Evolutionary conservation across 2,113 vertebrate genomes (phyloP).

Genomic region (Philantomba maxwellii): DNA sequence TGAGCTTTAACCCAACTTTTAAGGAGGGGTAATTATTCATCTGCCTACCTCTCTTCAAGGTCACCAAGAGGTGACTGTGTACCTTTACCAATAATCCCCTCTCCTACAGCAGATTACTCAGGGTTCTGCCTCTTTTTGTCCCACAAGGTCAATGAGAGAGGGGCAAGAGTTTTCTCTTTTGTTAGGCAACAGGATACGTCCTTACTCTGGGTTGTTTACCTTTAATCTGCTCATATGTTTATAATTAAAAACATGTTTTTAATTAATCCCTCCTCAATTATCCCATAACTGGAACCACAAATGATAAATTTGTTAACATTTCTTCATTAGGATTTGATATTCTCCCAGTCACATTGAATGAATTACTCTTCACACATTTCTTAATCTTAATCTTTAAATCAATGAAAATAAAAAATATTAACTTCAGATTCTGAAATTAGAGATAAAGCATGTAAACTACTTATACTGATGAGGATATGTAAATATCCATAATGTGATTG

Average conservation of each 20-base stretch:
- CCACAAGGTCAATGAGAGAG: rapidly evolving
- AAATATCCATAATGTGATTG: background rate
- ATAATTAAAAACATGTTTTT: background rate
- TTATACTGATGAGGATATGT: background rate
- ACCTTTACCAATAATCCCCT: background rate
- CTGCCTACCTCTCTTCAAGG: background rate
- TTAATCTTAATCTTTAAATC: background rate
- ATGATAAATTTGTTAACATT: background rate
- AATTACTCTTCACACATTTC: background rate
- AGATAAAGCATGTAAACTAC: background rate
- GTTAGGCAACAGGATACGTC: background rate
- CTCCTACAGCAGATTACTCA: background rate
- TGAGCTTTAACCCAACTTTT: background rate
- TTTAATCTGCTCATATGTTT: background rate
- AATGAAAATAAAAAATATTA: background rate
- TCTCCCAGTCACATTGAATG: background rate
- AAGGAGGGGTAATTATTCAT: background rate
- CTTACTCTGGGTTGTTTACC: background rate
- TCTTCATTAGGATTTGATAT: background rate
- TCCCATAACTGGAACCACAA: background rate
- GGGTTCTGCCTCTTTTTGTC: background rate
- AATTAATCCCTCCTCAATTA: background rate
- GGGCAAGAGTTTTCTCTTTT: background rate
- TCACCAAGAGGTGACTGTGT: background rate
- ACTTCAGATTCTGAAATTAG: background rate